A percentile compares a stretch with the other conserved stretches of the same genome.
Evolutionary conservation across 35 echinoderm and acorn worm genomes (phyloP).

Genomic region (Lytechinus pictus): DNA sequence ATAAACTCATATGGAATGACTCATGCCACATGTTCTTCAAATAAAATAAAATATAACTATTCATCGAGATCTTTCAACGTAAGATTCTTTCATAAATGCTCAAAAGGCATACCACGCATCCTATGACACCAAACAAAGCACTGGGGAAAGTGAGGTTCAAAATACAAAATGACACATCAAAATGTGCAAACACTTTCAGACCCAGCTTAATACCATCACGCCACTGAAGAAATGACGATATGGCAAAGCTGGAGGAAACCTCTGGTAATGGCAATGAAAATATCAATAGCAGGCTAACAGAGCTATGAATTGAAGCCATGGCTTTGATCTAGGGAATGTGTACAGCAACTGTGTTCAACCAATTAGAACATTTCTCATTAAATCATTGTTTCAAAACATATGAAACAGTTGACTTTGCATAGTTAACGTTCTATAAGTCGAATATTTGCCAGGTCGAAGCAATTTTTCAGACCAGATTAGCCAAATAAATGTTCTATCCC

Average conservation of each 20-base stretch:
- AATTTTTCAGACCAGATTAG: background rate
- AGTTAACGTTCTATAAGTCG: too few relatives aligned
- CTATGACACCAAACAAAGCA: background rate
- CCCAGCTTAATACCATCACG: background rate
- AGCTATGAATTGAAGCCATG: background rate
- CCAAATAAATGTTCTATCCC: too few relatives aligned
- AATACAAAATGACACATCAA: background rate
- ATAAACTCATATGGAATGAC: background rate
- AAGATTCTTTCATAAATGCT: background rate
- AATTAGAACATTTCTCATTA: too few relatives aligned
- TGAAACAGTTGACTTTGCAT: too few relatives aligned
- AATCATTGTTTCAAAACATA: too few relatives aligned
- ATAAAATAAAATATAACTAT: background rate
- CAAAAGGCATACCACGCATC: background rate
- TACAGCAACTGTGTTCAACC: too few relatives aligned
- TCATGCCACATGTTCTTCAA: background rate
- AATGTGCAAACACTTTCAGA: background rate
- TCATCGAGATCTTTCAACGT: background rate
- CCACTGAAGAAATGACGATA: background rate
- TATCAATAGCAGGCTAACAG: background rate
- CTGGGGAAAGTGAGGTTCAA: background rate
- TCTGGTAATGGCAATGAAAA: background rate
- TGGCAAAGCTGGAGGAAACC: background rate
- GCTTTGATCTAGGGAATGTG: background rate
- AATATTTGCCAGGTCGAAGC: background rate